phyloP scores from a whole-genome alignment of 2,888 invertebrate genomes.

The Eutolmus rufibarbis region DNA sequence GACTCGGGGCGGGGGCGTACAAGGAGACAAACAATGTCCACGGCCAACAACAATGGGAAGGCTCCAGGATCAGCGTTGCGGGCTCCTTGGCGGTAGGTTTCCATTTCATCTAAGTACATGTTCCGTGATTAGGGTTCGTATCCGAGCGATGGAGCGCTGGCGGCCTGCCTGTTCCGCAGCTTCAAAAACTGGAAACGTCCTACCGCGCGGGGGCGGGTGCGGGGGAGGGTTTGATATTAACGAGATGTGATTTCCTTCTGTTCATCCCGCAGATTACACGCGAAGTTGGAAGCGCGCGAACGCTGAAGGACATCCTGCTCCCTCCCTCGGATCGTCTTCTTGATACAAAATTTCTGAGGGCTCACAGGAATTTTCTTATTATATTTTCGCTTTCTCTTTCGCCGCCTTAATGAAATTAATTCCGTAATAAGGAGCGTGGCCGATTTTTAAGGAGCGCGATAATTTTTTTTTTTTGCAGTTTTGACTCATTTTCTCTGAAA shows the following conservation, averaged over 20 bases:
- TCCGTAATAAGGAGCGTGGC: conserved; percentile 43
- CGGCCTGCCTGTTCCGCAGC: background rate
- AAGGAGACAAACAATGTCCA: conserved; percentile 46
- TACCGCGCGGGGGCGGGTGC: conserved; percentile 5
- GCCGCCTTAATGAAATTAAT: conserved; percentile 48
- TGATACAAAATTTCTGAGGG: conserved; percentile 25
- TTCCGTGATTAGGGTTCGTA: conserved; percentile 38
- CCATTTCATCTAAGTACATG: conserved; percentile 45
- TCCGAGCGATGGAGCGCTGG: background rate
- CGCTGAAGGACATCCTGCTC: conserved; percentile 29
- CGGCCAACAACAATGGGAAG: conserved; percentile 44
- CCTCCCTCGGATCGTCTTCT: conserved; percentile 33
- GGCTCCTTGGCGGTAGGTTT: conserved; percentile 45
- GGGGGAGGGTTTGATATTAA: conserved; percentile 47
- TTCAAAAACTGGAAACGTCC: background rate
- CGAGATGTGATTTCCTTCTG: conserved; percentile 49
- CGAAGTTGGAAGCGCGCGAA: conserved; percentile 39
- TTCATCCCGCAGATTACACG: conserved; percentile 45
- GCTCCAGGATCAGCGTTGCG: conserved; percentile 29
- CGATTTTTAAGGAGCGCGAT: conserved; percentile 45
- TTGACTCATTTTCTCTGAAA: conserved; percentile 43
- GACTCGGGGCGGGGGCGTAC: background rate
- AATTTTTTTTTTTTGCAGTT: conserved; percentile 45
- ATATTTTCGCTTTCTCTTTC: conserved; percentile 43
- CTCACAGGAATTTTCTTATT: conserved; percentile 46